phyloP scores from a whole-genome alignment of 1,140 invertebrate species.

The Sitodiplosis mosellana region DNA sequence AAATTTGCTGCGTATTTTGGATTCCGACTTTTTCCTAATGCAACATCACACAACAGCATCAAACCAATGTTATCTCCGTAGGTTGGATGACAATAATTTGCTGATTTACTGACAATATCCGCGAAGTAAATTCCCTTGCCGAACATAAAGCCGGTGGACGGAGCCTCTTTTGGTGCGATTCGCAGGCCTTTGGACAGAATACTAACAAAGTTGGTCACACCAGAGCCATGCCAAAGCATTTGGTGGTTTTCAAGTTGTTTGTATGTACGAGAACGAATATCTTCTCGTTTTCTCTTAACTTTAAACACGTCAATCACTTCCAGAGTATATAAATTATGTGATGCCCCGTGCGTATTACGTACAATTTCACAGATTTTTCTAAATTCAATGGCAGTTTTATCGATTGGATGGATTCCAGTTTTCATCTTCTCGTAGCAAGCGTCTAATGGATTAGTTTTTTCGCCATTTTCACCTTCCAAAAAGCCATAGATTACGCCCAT shows the following conservation, averaged over 20 bases:
- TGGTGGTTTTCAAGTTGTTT: neutral
- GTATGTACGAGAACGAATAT: neutral
- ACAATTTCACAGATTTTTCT: slow-evolving; percentile 57
- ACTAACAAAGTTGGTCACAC: neutral
- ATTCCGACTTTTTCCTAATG: slow-evolving; percentile 79
- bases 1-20: too few relatives aligned
- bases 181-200: neutral
- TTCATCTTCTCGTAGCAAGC: slow-evolving; percentile 80
- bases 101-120: slow-evolving; percentile 97
- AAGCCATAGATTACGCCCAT: slow-evolving; percentile 90
- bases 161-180: neutral
- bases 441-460: slow-evolving; percentile 53
- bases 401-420: slow-evolving; percentile 56
- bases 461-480: slow-evolving; percentile 38
- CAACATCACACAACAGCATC: slow-evolving; percentile 86
- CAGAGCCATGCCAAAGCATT: neutral
- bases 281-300: neutral
- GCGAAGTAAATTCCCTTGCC: slow-evolving; percentile 94
- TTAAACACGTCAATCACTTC: neutral
- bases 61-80: slow-evolving; percentile 53
- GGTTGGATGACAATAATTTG: slow-evolving; percentile 86
- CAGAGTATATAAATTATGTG: slow-evolving; percentile 50
- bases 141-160: neutral
- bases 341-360: slow-evolving; percentile 71
- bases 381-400: slow-evolving; percentile 53